Evolutionary conservation across 2,888 invertebrate genomes (phyloP), one percentile per base, ranked within the genome.

Genomic region (Cheilosia impressa): DNA sequence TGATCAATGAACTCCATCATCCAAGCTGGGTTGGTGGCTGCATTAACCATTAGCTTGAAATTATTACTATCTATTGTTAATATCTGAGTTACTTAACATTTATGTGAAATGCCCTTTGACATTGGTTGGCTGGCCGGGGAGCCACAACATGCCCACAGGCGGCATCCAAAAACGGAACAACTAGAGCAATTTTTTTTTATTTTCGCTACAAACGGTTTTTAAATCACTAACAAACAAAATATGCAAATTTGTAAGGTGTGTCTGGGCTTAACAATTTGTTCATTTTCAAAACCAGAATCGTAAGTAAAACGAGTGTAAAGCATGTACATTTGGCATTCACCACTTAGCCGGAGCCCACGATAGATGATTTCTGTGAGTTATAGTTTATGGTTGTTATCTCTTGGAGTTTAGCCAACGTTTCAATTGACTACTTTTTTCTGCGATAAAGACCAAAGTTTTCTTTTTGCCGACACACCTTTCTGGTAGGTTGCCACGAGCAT

Each of bases 101-200:
- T 77, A 71, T 76, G 71, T 82, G 58, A 78, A 78, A 71, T 78
- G 78, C 66, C 71, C 65, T 72, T 82, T 82, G 72, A 78, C 82
- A 82, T 72, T 82, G 77, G 60, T 34, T 22, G 15, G 57, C 52
- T 38, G 22, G 62, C 50, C 38, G 65, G 65, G 47, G 52, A 69
- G 60, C 24, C 19, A 62, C 38, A 55, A 55, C 17, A 27, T n/a
- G 19, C 31, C 65, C 65, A 24, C 6, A 19, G 58, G 60, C 53
- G 13, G 22, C 7, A 31, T 75, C 22, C 31, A 47, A 55, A 22
- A 38, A 62, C 69, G 31, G 7, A 55, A 7, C 47, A 83, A 78
- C 41, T 68, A 13, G 72, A 77, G 65, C 65, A 72, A 53, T 10
- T 69, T 15, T 43, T 13, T 57, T 73, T 52, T 66, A 17, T 22